phyloP scores from a whole-genome alignment of 2,113 vertebrate genomes.

The Eubucco bourcierii region DNA sequence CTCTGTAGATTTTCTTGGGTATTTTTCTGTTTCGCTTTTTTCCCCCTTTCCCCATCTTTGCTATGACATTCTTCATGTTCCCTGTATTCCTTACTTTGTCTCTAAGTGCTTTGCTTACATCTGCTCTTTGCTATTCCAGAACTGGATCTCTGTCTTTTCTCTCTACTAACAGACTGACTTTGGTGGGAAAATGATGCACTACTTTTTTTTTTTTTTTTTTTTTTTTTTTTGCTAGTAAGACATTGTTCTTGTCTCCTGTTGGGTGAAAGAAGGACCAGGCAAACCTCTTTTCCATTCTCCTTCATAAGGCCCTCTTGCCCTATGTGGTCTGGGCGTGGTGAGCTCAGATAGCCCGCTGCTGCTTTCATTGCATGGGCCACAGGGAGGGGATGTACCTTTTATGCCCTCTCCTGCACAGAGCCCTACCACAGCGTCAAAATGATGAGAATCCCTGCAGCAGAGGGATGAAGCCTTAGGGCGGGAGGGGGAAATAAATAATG shows the following conservation, averaged over 20 bases:
- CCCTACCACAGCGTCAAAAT: conserved; percentile 56
- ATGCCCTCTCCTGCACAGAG: conserved; percentile 44
- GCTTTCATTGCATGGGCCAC: conserved; percentile 52
- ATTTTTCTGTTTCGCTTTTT: neutral
- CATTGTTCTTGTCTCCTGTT: neutral
- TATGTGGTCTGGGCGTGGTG: conserved; percentile 50
- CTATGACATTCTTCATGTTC: neutral
- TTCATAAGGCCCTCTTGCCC: neutral
- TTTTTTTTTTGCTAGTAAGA: neutral
- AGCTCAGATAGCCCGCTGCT: conserved; percentile 55
- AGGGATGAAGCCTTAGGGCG: conserved; percentile 46
- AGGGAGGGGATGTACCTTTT: conserved; percentile 55
- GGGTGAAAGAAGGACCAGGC: neutral
- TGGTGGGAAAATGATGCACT: neutral
- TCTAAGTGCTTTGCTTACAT: neutral
- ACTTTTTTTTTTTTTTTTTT: neutral
- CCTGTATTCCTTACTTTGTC: neutral
- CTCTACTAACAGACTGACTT: neutral
- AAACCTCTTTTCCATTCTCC: conserved; percentile 26
- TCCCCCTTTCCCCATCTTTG: neutral
- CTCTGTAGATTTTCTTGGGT: neutral
- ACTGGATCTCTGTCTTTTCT: neutral
- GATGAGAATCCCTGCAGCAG: conserved; percentile 44
- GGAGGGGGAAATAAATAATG: conserved; percentile 58
- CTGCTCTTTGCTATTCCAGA: neutral